Base-by-base conservation (phyloP, 1,140 invertebrate species). In the Patella vulgata region DNA sequence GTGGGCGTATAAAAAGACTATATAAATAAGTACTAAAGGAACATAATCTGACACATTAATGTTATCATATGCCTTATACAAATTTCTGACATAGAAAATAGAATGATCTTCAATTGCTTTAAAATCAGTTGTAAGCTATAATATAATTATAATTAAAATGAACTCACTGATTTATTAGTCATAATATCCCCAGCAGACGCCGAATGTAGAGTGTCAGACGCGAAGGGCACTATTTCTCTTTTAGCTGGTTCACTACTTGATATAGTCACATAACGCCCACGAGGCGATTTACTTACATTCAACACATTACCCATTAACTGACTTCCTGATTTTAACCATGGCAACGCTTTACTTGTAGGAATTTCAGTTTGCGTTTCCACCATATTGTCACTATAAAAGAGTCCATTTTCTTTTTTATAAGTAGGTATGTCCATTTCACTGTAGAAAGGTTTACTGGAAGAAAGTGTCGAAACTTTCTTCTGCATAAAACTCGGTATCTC, bases 261-360 rank as follows among this genome's bases (percentile, higher is more conserved):
- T 6, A 95, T 93, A 0, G 94, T 96, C 78, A 94, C 90, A 82
- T 94, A 93, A 53, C 94, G 86, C 44, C 93, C 78, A 59, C 71
- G 68, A 21, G 71, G 67, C 8, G 65, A 62, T 25, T 59, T 64
- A 55, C 71, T 72, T 27, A 71, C 69, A 60, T 70, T 71, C 23
- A 70, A 70, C 30, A 77, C 40, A 5, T 63, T 50, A 11, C 56
- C 46, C 36, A 50, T 52, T 11, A 57, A 42, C 3, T 56, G 59
- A 6, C 40, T 33, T n/a, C 33, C 46, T 12, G 51, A 58, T 50
- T 59, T 71, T 6, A 65, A 28, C 59, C 63, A 66, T 14, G 72
- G 72, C 12, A 39, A 30, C 0, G 59, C 43, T 54, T 19, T 59
- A 59, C 5, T 50, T 43, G 1, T 44, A n/a, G 0, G 68, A 68